Base-by-base conservation (phyloP, 2,113 vertebrate genomes). In the Tragelaphus scriptus region DNA sequence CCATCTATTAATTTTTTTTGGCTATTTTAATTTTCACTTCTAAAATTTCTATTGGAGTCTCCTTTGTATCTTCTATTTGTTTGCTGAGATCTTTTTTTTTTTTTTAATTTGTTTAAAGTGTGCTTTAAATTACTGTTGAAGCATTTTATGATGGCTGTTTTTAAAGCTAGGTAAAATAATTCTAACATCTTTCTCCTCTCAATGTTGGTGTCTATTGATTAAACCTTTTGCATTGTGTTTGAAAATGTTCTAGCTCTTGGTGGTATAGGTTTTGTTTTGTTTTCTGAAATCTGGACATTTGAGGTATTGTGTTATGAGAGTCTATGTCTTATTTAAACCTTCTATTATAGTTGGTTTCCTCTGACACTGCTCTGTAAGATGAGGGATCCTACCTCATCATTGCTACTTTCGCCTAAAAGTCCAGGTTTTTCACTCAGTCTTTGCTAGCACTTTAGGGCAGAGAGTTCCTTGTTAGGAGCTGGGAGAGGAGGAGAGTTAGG, bases 401-500 rank as follows among this genome's bases (percentile, higher is more conserved):
- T 36, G 25, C 32, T 94, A 10, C 59, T 11, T 91, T 81, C 9
- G 55, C 21, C 12, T 32, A 53, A 47, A 71, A 82, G 53, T 68
- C 23, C 68, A 77, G 30, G 7, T 49, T 88, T 6, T 19, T 16
- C n/a, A n/a, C 0, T 25, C 53, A 77, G 10, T 3, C 53, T 89
- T 11, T 77, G 30, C 40, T 28, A 32, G 17, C 16, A 63, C 7
- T 79, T 12, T 17, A 65, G 71, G 10, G 15, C 5, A 82, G 4
- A 23, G 13, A 32, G 30, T 40, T 88, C 30, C 40, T 68, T 85
- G 8, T 36, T 17, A 44, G 82, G 8, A 55, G 2, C 7, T 68
- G 19, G 14, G 7, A 30, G 10, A 15, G 2, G 8, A 5, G 79
- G 11, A 3, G 32, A 9, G 2, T 0, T 44, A 1, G 10, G 51